Conservation (phyloP, 2,888 invertebrate genomes). For the Boloria selene region DNA sequence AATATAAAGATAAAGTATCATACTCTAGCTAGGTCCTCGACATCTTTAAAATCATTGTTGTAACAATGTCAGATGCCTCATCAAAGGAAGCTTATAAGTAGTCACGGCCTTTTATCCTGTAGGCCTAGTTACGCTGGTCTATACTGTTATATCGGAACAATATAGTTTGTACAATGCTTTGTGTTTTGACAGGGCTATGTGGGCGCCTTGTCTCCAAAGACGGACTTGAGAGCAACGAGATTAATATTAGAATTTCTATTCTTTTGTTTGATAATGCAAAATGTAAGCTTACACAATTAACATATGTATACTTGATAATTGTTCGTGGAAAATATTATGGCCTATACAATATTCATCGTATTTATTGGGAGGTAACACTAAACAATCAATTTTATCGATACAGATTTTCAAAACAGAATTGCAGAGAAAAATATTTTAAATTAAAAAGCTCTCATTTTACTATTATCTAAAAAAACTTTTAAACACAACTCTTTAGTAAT, state of each 20-base stretch:
- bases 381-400: too few species aligned
- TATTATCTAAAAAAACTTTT: too few species aligned
- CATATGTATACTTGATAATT: neutral
- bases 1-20: too few species aligned
- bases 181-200: constrained; percentile 12
- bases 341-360: too few species aligned
- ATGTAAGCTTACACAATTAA: neutral
- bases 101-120: neutral
- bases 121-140: neutral
- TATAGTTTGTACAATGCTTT: constrained; percentile 5
- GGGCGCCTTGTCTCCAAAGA: constrained; percentile 2
- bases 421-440: too few species aligned
- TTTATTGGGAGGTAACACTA: too few species aligned
- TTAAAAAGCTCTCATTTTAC: too few species aligned
- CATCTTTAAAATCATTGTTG: too few species aligned
- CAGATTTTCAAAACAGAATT: too few species aligned
- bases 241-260: constrained; percentile 4
- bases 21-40: neutral
- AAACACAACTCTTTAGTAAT: too few species aligned
- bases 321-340: too few species aligned
- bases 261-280: neutral
- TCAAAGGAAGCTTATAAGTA: neutral
- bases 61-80: neutral
- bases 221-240: neutral
- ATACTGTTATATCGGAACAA: neutral